phyloP scores from a whole-genome alignment of 1,140 invertebrate genomes.

The Drosophila neocordata region DNA sequence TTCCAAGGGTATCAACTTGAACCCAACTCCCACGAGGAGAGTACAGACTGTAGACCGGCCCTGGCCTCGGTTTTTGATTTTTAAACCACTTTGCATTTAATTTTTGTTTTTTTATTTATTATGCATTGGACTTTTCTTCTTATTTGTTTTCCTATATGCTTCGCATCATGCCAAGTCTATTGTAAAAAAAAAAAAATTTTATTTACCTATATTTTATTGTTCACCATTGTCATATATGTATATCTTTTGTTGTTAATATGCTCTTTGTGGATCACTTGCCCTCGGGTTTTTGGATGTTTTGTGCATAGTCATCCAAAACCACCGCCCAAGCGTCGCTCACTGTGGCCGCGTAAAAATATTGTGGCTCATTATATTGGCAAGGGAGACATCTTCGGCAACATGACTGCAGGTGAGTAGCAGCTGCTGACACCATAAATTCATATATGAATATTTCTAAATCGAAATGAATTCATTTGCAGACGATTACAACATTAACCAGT shows the following conservation, averaged over 20 bases:
- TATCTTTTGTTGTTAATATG: conserved; percentile 34
- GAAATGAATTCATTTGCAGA: conserved; percentile 85
- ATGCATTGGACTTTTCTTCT: conserved; percentile 46
- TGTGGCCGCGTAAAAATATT: conserved; percentile 76
- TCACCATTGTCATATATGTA: conserved; percentile 56
- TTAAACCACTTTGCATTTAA: conserved; percentile 64
- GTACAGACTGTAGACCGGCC: not conserved
- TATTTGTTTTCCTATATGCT: conserved; percentile 35
- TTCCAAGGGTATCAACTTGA: conserved; percentile 1
- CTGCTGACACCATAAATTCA: conserved; percentile 51
- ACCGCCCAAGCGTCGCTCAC: conserved; percentile 71
- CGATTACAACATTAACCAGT: conserved; percentile 92
- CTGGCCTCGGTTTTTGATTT: conserved; percentile 43
- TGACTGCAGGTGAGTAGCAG: conserved; percentile 77
- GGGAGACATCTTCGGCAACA: conserved; percentile 81
- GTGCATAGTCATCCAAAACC: conserved; percentile 80
- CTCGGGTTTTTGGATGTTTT: conserved; percentile 32
- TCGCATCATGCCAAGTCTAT: conserved; percentile 49
- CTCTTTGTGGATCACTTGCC: conserved; percentile 54
- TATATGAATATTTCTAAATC: conserved; percentile 42
- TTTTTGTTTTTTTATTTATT: conserved; percentile 46
- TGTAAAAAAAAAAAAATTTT: conserved; percentile 63
- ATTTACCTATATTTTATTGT: conserved; percentile 10
- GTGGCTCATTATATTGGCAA: conserved; percentile 82
- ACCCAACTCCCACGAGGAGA: not conserved